Percentiles rank a stretch among this genome's conserved stretches.
phyloP scores from a whole-genome alignment of 2,797 vertebrate genomes.

The Diceros bicornis region DNA sequence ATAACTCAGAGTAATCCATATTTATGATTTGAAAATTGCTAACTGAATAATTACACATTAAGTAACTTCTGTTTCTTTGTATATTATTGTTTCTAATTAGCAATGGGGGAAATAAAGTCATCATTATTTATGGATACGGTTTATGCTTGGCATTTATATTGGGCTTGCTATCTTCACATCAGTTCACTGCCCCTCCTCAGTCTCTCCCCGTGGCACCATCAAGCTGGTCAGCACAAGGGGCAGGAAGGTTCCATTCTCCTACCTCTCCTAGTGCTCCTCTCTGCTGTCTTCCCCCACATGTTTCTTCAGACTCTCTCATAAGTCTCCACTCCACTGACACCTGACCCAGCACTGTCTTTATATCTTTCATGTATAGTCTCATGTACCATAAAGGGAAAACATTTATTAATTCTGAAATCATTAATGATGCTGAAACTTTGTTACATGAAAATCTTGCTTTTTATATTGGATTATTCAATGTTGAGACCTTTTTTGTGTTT shows the following conservation, averaged over 20 bases:
- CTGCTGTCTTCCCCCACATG: too few species aligned
- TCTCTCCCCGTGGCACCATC: not conserved
- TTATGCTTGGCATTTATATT: slow-evolving; percentile 55
- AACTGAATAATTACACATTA: slow-evolving; percentile 85
- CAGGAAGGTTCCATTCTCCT: too few species aligned
- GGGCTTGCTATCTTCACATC: not conserved
- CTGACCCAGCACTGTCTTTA: not conserved
- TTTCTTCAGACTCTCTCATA: not conserved
- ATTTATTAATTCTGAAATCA: not conserved
- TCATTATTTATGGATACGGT: slow-evolving; percentile 82
- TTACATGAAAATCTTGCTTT: not conserved
- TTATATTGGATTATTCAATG: not conserved
- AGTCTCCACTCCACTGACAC: not conserved
- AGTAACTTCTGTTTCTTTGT: slow-evolving; percentile 86
- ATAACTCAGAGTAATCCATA: slow-evolving; percentile 82
- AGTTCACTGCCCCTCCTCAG: not conserved
- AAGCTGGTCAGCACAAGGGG: too few species aligned
- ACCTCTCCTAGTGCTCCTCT: not conserved
- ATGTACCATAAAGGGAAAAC: not conserved
- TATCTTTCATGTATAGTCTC: not conserved
- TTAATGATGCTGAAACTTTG: not conserved
- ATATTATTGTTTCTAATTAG: slow-evolving; percentile 87
- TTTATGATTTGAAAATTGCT: slow-evolving; percentile 86
- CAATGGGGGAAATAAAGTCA: slow-evolving; percentile 83
- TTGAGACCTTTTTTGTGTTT: not conserved